Evolutionary conservation across 2,113 vertebrate genomes (phyloP), one percentile per base, ranked within the genome.

Genomic region (Podilymbus podiceps): DNA sequence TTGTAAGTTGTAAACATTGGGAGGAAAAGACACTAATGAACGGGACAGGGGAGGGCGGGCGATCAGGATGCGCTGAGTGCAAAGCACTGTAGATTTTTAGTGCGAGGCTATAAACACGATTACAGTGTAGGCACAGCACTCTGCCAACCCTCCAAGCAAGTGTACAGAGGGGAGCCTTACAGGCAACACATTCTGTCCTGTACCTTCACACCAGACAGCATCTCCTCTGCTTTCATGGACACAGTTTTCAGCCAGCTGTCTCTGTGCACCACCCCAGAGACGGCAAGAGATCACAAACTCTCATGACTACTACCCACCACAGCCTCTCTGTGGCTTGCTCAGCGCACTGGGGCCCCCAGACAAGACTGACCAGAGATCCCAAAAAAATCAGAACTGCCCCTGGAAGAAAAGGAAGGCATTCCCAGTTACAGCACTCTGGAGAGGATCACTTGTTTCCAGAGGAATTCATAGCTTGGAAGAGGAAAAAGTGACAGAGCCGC

Each of bases 241-340:
- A 0, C 3, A 0, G 13, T 60, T 67, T 22, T 30, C 3, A 0
- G 0, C 28, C 3, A 0, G 14, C 49, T 55, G 8, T 38, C 47
- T n/a, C 68, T 4, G 9, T 2, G 8, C 22, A 66, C 47, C 25
- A 12, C 18, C 28, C 24, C 21, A 38, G 52, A 47, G 30, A 68
- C 1, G 4, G 58, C 7, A 40, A 20, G n/a, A 55, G 44, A 59
- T 17, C 6, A 49, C 5, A 0, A 55, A n/a, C 25, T 31, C 50
- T 52, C 15, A 59, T 0, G 6, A 50, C 31, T 33, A 6, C 13
- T 23, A 50, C 38, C 60, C 60, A 77, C 17, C n/a, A 31, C 14
- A 11, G 7, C 16, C 24, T 78, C 55, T 73, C 47, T 18, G 15
- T 5, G 3, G 31, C 38, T n/a, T 24, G 11, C 69, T 74, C 30